Percentiles rank a stretch among this genome's conserved stretches.
phyloP scores from a whole-genome alignment of 30 jellyfish, hydroid and myxozoan species.

The Mastigias papua region DNA sequence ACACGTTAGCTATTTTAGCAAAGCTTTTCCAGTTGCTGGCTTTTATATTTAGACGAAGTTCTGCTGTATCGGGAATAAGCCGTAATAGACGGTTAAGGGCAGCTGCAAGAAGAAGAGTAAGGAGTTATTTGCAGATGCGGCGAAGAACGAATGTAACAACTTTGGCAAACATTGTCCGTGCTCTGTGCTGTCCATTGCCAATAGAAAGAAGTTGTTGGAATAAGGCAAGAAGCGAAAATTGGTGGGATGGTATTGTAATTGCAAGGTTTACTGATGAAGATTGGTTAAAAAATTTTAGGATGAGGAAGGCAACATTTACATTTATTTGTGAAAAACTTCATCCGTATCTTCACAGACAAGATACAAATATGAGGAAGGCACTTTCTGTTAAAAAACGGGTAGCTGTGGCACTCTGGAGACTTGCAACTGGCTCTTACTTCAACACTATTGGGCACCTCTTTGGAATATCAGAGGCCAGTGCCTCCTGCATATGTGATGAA shows the following conservation, averaged over 20 bases:
- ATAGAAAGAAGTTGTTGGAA: background rate
- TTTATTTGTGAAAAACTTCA: slow-evolving; percentile 14
- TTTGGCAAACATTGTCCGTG: background rate
- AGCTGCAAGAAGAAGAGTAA: background rate
- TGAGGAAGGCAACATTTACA: slow-evolving; percentile 11
- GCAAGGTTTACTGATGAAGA: background rate
- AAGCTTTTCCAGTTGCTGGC: too few relatives aligned
- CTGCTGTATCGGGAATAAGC: too few relatives aligned
- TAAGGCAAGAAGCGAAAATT: background rate
- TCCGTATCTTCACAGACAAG: background rate
- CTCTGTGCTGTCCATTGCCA: background rate
- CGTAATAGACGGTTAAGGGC: slow-evolving; percentile 1
- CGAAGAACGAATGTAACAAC: background rate
- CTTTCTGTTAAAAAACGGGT: slow-evolving; percentile 9
- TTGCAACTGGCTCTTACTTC: slow-evolving; percentile 14
- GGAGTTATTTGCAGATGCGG: background rate
- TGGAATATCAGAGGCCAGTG: slow-evolving; percentile 43
- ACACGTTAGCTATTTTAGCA: background rate
- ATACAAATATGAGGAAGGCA: slow-evolving; percentile 14
- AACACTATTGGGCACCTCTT: slow-evolving; percentile 43
- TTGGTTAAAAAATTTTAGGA: slow-evolving; percentile 19
- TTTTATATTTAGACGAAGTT: too few relatives aligned
- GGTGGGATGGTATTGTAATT: slow-evolving; percentile 1
- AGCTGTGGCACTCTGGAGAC: slow-evolving; percentile 23
- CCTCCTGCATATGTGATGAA: slow-evolving; percentile 11